phyloP scores from a whole-genome alignment of 2,113 vertebrate species.

The Reinhardtius hippoglossoides region DNA sequence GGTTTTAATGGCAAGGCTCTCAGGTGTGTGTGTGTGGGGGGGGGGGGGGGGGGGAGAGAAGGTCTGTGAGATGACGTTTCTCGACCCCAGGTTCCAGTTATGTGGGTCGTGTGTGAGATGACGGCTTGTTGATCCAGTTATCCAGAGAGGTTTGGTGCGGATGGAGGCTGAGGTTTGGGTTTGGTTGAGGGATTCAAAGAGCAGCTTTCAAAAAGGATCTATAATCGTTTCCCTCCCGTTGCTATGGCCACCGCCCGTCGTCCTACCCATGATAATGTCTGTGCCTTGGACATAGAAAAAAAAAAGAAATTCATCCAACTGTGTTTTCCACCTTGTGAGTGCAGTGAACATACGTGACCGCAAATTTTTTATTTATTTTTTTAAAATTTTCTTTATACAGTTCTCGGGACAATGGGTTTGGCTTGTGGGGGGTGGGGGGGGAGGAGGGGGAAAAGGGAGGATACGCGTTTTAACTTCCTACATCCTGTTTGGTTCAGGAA shows the following conservation, averaged over 20 bases:
- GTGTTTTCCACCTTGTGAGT: slow-evolving; percentile 46
- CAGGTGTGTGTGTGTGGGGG: neutral
- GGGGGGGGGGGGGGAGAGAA: too few species aligned
- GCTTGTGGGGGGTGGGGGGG: neutral
- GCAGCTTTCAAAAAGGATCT: slow-evolving; percentile 57
- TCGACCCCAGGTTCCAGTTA: slow-evolving; percentile 63
- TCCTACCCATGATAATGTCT: slow-evolving; percentile 79
- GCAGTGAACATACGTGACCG: slow-evolving; percentile 56
- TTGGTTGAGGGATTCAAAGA: slow-evolving; percentile 47
- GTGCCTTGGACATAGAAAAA: slow-evolving; percentile 79
- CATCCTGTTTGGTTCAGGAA: slow-evolving; percentile 55
- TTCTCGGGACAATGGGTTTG: slow-evolving; percentile 46
- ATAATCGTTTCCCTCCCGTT: slow-evolving; percentile 47
- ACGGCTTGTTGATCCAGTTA: slow-evolving; percentile 44
- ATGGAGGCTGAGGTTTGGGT: slow-evolving; percentile 59
- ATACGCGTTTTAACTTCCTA: slow-evolving; percentile 56
- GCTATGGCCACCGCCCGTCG: slow-evolving; percentile 41
- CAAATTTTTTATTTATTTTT: slow-evolving; percentile 34
- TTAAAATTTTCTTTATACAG: slow-evolving; percentile 35
- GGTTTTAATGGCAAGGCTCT: slow-evolving; percentile 16
- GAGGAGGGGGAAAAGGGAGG: neutral
- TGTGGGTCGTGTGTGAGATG: slow-evolving; percentile 28
- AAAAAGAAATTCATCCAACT: slow-evolving; percentile 52
- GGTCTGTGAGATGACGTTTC: slow-evolving; percentile 3
- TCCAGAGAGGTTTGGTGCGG: slow-evolving; percentile 45